Base-by-base conservation (phyloP, 1,140 invertebrate genomes). In the Saccostrea glomerata region DNA sequence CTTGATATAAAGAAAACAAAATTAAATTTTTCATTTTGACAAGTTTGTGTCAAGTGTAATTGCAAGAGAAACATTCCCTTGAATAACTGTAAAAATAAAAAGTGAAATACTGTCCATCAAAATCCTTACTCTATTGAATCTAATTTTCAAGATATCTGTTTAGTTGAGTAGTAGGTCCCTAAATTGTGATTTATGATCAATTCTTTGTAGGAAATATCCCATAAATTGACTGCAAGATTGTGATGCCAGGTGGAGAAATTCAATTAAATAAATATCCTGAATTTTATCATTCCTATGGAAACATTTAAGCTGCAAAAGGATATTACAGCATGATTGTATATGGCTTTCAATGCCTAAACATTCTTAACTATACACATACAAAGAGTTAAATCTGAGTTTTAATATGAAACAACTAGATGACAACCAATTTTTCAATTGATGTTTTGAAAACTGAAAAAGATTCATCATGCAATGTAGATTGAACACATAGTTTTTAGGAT, bases 251-350 rank as follows among this genome's bases (percentile, higher is more conserved):
- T n/a, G n/a, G n/a, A 60, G n/a, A 17, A 63, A 63, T 20, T 63
- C 58, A 63, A n/a, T 63, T 63, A 63, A n/a, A 63, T 63, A n/a
- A 63, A 63, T 63, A 63, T 20, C 58, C 17, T n/a, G 15, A n/a
- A 63, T 63, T 63, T 63, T n/a, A 63, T 63, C 17, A 63, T 63
- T 63, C 58, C n/a, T 63, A n/a, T 20, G 58, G n/a, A 63, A 63
- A 20, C n/a, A 9, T 47, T 7, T 9, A 47, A 7, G 47, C 5
- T 47, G 47, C 47, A 47, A 47, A 47, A 7, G 47, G 9, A 47
- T 47, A 47, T 47, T 47, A 47, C 1, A 47, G 47, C 47, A 6
- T 47, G 47, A 47, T 9, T 47, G 47, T 47, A 47, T 47, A 7
- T 47, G 5, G 47, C 9, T 5, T 9, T 47, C 47, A 9, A 47